Conservation (phyloP, 2,797 vertebrate species). For the Columba guinea region DNA sequence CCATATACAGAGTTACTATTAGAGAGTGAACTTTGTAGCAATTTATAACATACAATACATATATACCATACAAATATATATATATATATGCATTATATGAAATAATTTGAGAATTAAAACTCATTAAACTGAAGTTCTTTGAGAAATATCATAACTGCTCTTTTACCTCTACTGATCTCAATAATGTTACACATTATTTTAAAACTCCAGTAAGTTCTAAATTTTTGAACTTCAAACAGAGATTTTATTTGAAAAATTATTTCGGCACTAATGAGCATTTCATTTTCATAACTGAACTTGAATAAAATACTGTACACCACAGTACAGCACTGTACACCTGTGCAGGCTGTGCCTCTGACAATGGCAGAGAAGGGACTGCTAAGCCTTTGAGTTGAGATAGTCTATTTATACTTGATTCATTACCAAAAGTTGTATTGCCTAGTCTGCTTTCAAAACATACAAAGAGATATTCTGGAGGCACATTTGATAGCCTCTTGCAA, state of each 20-base stretch:
- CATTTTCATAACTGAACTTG: not conserved
- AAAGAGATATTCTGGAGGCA: not conserved
- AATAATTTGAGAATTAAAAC: not conserved
- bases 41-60: not conserved
- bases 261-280: not conserved
- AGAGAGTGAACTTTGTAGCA: not conserved
- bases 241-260: not conserved
- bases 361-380: not conserved
- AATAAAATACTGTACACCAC: not conserved
- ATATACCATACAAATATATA: not conserved
- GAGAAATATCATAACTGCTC: not conserved
- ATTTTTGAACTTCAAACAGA: not conserved
- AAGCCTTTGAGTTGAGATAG: not conserved
- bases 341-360: not conserved
- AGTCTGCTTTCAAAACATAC: not conserved
- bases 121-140: not conserved
- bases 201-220: not conserved
- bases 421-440: not conserved
- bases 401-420: not conserved
- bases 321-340: not conserved
- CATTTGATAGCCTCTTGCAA: not conserved
- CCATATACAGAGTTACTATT: not conserved
- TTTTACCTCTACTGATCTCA: not conserved
- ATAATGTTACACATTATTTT: not conserved
- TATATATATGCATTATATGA: not conserved